These are phyloP conservation scores for Chromoteleia sp. DNA, from an alignment of 2,888 invertebrate genomes.

Conservation along the genomic window DNA sequence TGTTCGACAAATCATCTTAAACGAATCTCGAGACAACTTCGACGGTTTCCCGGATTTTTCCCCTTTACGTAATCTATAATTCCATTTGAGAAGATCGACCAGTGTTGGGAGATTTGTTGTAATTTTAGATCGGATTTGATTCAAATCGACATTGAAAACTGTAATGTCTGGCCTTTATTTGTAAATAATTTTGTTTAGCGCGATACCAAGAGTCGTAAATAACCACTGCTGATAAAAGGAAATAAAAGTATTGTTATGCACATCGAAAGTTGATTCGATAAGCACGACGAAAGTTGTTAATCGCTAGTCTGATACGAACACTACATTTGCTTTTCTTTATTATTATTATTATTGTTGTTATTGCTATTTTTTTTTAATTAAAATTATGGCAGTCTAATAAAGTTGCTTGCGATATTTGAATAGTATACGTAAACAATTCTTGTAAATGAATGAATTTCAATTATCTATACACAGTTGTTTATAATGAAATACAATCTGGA, in stretches of 20 bases:
- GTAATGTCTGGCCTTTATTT: slow-evolving; percentile 15
- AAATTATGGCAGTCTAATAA: too few species aligned
- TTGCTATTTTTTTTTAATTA: too few species aligned
- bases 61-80: slow-evolving; percentile 21
- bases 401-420: too few species aligned
- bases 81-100: slow-evolving; percentile 9
- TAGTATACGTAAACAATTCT: too few species aligned
- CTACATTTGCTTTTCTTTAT: neutral
- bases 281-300: slow-evolving; percentile 5
- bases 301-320: too few species aligned
- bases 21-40: slow-evolving; percentile 26
- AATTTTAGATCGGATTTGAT: slow-evolving; percentile 16
- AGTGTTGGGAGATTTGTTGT: neutral
- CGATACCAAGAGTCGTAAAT: slow-evolving; percentile 1
- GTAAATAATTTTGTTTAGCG: slow-evolving; percentile 9
- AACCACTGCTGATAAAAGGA: slow-evolving; percentile 22
- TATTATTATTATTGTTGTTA: slow-evolving; percentile 5
- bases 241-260: slow-evolving; percentile 20
- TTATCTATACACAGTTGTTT: neutral
- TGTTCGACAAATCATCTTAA: slow-evolving; percentile 89
- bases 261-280: slow-evolving; percentile 8
- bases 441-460: slow-evolving; percentile 3
- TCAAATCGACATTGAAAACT: neutral
- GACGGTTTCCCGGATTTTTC: slow-evolving; percentile 11
- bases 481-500: slow-evolving; percentile 1